Base-by-base conservation (phyloP, 2,113 vertebrate species). In the Mungos mungo region DNA sequence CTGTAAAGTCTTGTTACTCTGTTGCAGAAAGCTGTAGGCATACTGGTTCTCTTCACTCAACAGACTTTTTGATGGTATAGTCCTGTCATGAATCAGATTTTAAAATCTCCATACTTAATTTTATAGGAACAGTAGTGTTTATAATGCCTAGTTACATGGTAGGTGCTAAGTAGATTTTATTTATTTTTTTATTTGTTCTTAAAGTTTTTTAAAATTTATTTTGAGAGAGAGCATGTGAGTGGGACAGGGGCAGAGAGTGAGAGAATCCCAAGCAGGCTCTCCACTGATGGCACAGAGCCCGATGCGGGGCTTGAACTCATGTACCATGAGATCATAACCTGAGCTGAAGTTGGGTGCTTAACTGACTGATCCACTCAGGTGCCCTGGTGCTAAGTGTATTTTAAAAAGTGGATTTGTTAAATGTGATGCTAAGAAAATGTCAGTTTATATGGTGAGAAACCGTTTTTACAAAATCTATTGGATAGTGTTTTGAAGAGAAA, bases 401-500 rank as follows among this genome's bases (percentile, higher is more conserved):
- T 83, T 84, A 54, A 83, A 77, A 90, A 68, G 29, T 68, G 41
- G 57, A 35, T 86, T 81, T 76, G 41, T 94, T 83, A 16, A 66
- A 57, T 92, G 6, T 77, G 35, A 77, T 90, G 25, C 72, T 93
- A 35, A 92, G 83, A 65, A 57, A 41, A 91, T 18, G 6, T 90
- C 13, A 66, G 5, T 65, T 85, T 97, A 27, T 35, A 4, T 93
- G 47, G 45, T 84, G 84, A 90, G 35, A 76, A 60, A 65, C 45
- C 35, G 66, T 95, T 93, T 93, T 93, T 91, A 88, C 8, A 63
- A 38, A 18, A 60, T 83, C 11, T 77, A 3, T 54, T 74, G 65
- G 71, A 45, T 82, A 45, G 27, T 88, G 23, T 88, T 95, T 86
- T 95, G 52, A 72, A 97, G 66, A 92, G 52, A 85, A 88, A 85